Evolutionary conservation across 2,797 vertebrate genomes (phyloP).

Genomic region (Taenioides sp.): DNA sequence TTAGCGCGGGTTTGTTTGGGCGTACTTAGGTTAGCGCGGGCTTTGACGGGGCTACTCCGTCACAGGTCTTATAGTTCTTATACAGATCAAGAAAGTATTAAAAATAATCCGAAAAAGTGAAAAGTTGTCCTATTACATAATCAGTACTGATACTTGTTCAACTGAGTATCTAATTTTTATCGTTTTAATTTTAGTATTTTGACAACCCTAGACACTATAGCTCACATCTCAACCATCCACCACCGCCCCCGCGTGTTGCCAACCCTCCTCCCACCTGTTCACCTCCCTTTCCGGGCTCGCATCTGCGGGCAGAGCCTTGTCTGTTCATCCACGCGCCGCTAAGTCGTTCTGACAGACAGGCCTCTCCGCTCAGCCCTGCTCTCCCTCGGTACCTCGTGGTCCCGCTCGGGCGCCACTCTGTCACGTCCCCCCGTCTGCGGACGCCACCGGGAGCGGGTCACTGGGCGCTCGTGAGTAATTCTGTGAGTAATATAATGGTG

Average conservation of each 20-base stretch:
- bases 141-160: no score
- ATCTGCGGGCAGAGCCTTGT: conserved; percentile 41
- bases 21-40: no score
- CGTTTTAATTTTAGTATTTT: no score
- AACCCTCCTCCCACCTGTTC: conserved; percentile 48
- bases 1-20: no score
- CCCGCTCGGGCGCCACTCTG: conserved; percentile 13
- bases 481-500: neutral
- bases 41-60: no score
- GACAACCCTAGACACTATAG: no score
- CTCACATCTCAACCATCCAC: neutral
- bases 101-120: no score
- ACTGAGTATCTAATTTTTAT: no score
- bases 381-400: conserved; percentile 50
- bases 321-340: conserved; percentile 49
- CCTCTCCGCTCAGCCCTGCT: conserved; percentile 43
- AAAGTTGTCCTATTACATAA: no score
- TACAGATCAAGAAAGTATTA: no score
- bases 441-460: conserved; percentile 39
- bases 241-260: neutral
- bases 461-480: conserved; percentile 12
- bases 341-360: conserved; percentile 64
- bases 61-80: no score
- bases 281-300: conserved; percentile 64
- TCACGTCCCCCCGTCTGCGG: conserved; percentile 29